Base-by-base conservation (phyloP, 2,888 invertebrate species). In the Stegophylla sp. region DNA sequence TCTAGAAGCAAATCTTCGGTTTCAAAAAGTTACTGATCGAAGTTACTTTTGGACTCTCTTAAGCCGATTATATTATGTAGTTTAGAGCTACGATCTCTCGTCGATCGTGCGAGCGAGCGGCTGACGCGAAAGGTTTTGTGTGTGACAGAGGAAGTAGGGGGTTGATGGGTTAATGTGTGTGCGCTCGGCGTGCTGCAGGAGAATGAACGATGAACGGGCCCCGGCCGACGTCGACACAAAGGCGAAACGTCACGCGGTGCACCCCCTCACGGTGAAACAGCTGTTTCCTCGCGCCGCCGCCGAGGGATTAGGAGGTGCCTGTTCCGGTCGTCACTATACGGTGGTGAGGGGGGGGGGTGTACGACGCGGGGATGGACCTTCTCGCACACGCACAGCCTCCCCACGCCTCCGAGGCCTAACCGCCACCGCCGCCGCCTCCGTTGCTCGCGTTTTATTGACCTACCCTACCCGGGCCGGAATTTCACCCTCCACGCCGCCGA, bases 401-500 rank as follows among this genome's bases (percentile, higher is more conserved):
- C 13, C 20, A 20, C 20, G 23, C 64, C n/a, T 20, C 63, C 51
- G 75, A 23, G 23, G 17, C 69, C 3, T 12, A 20, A 43, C 64
- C n/a, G 28, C 63, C 20, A 43, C 64, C n/a, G 28, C 63, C 51
- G 75, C 41, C 41, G 17, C 69, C 3, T 12, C 34, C 34, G 28
- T 0, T 66, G 51, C n/a, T 26, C 75, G 43, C 51, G 28, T 53
- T 71, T 67, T 77, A 79, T 79, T 79, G 79, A 79, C 79, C 79
- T 79, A 79, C 79, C 79, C 79, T 79, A 79, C 66, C 51, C 56
- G 45, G 59, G 20, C 77, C 69, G 77, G 69, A 77, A 69, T 77
- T 69, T 59, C 69, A 59, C 77, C 77, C 77, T 69, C 34, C n/a
- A n/a, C n/a, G n/a, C n/a, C n/a, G 34, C 51, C 59, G 53, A 66